Evolutionary conservation across 2,888 invertebrate species (phyloP).

Genomic region (Zeuzera pyrina): DNA sequence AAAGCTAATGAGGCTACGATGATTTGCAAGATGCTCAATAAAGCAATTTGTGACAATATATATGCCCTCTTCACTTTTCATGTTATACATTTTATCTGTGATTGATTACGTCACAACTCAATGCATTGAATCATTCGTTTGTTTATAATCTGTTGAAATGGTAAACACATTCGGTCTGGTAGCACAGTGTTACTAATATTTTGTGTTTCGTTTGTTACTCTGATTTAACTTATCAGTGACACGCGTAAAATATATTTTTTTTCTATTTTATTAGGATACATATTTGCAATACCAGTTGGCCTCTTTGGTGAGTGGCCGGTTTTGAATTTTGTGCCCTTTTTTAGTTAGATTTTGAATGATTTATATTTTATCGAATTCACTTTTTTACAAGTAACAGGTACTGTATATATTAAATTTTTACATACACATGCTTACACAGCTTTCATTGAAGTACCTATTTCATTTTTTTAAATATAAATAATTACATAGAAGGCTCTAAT

Average conservation of each 20-base stretch:
- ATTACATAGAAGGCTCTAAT: no score
- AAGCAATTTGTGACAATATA: no score
- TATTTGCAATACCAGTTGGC: conserved; percentile 70
- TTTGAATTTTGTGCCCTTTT: conserved; percentile 22
- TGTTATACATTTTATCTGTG: no score
- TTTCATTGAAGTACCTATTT: conserved; percentile 32
- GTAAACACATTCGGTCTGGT: conserved; percentile 16
- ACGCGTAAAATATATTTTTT: conserved; percentile 36
- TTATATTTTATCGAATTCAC: conserved; percentile 1
- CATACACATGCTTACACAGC: conserved; percentile 43
- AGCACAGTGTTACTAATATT: conserved; percentile 38
- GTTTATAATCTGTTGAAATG: not conserved
- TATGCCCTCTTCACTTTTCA: no score
- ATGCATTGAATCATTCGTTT: not conserved
- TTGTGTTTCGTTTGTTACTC: conserved; percentile 17
- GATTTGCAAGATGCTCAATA: no score
- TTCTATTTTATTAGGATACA: conserved; percentile 66
- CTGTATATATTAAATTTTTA: conserved; percentile 11
- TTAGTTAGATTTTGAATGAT: conserved; percentile 30
- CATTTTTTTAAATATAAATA: no score
- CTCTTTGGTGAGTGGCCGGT: conserved; percentile 67
- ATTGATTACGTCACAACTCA: no score
- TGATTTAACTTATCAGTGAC: conserved; percentile 11
- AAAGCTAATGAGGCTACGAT: no score
- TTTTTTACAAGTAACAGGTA: conserved; percentile 12